These are phyloP conservation scores for Silurus meridionalis DNA, from an alignment of 2,113 vertebrate species.

Conservation along the genomic window DNA sequence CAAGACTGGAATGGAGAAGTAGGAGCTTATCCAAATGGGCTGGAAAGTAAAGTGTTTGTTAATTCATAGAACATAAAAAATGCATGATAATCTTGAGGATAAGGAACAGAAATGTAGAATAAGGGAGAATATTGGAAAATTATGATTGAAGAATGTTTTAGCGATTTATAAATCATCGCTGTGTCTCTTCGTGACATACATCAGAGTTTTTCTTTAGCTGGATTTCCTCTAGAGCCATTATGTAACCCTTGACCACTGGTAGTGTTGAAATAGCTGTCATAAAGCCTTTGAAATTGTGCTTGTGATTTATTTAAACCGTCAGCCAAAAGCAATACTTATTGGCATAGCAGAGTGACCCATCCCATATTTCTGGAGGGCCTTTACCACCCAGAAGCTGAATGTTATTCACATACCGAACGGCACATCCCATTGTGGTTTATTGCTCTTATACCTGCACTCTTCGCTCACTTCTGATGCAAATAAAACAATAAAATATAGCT, in stretches of 20 bases:
- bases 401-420: neutral
- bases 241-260: neutral
- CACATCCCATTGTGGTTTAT: neutral
- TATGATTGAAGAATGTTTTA: neutral
- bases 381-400: neutral
- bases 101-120: too few relatives aligned
- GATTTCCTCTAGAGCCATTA: neutral
- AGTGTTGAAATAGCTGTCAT: neutral
- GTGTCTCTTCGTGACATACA: neutral
- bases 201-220: neutral
- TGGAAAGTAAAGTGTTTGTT: constrained; percentile 6
- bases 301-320: neutral
- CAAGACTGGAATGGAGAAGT: constrained; percentile 9
- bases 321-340: neutral
- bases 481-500: neutral
- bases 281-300: neutral
- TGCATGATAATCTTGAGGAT: neutral
- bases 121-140: neutral
- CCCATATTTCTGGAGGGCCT: neutral
- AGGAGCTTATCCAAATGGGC: neutral
- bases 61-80: constrained; percentile 5
- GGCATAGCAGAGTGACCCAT: neutral
- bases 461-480: neutral
- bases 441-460: neutral
- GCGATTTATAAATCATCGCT: neutral